A percentile compares a stretch with the other conserved stretches of the same genome.
phyloP scores from a whole-genome alignment of 2,113 vertebrate species.

The Oenanthe oenanthe region DNA sequence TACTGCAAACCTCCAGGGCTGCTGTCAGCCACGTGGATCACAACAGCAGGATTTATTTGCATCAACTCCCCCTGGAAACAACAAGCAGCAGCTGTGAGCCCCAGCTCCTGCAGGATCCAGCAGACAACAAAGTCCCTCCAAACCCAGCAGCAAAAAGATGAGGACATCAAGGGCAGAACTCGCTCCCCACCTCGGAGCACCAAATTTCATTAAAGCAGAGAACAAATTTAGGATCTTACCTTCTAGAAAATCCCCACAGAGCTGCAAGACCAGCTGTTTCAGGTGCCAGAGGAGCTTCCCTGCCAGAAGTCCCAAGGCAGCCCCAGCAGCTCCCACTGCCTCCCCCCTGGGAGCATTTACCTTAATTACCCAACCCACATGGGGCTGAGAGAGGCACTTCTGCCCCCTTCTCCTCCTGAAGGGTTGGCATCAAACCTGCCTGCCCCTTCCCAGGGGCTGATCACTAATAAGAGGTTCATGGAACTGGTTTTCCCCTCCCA shows the following conservation, averaged over 20 bases:
- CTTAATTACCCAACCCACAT: neutral
- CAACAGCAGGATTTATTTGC: conserved; percentile 27
- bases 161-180: neutral
- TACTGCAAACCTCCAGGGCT: conserved; percentile 34
- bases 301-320: neutral
- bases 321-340: neutral
- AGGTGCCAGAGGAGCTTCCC: neutral
- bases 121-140: neutral
- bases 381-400: conserved; percentile 1
- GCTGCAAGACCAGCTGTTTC: neutral
- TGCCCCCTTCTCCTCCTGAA: neutral
- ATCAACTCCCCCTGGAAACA: conserved; percentile 21
- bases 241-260: neutral
- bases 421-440: neutral
- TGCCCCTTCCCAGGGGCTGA: neutral
- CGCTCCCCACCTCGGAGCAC: neutral
- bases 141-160: neutral
- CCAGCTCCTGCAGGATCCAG: neutral
- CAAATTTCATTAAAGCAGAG: neutral
- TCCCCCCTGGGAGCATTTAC: neutral
- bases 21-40: conserved; percentile 42
- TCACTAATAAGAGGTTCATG: rapidly evolving
- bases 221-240: neutral
- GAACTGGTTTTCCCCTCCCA: neutral
- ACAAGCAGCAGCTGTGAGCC: neutral